Percentiles rank a stretch among this genome's conserved stretches.
Conservation (phyloP, 2,888 invertebrate species). For the Leucophenga montana region DNA sequence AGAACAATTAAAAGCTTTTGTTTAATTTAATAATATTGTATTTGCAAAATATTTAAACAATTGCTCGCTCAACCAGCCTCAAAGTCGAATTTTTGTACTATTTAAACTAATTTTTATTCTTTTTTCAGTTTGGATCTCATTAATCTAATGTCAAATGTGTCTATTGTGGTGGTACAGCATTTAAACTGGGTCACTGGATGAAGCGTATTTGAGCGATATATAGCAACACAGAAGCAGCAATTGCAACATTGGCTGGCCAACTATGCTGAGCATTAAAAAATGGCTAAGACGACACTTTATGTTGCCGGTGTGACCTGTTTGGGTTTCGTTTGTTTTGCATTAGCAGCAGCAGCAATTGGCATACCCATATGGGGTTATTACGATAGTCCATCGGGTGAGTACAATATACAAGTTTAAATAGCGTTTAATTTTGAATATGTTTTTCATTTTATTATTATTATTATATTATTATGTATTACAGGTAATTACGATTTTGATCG, state of each 20-base stretch:
- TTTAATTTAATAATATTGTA: not conserved
- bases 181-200: slow-evolving; percentile 3
- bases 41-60: slow-evolving; percentile 20
- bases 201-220: slow-evolving; percentile 27
- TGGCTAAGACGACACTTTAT: slow-evolving; percentile 73
- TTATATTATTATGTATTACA: slow-evolving; percentile 29
- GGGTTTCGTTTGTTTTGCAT: slow-evolving; percentile 85
- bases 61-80: not conserved
- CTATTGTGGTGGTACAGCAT: not conserved
- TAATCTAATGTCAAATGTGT: slow-evolving; percentile 11
- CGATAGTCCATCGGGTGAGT: slow-evolving; percentile 76
- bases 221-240: not conserved
- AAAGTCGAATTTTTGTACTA: not conserved
- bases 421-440: not conserved
- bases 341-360: slow-evolving; percentile 87
- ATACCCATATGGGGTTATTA: slow-evolving; percentile 92
- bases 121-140: slow-evolving; percentile 48
- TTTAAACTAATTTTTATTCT: not conserved
- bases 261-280: slow-evolving; percentile 69
- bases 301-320: slow-evolving; percentile 73
- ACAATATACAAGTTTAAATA: not conserved
- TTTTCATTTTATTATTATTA: slow-evolving; percentile 38
- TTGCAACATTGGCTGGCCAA: slow-evolving; percentile 29
- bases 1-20: not conserved
- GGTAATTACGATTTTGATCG: slow-evolving; percentile 78